Base-by-base conservation (phyloP, 2,113 vertebrate species). In the Eidolon helvum region DNA sequence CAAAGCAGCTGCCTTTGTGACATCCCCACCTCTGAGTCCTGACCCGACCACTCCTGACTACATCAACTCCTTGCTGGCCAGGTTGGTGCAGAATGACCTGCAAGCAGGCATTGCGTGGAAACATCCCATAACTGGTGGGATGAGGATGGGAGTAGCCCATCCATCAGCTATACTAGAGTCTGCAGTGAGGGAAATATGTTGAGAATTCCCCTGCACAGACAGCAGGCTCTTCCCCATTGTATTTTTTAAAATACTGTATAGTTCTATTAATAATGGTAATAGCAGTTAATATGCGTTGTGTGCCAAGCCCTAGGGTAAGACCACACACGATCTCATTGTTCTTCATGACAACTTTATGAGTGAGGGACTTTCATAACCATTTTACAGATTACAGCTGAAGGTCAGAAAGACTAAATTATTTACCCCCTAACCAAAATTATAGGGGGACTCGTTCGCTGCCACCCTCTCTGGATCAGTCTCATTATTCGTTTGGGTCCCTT, bases 11-110 rank as follows among this genome's bases (percentile, higher is more conserved):
- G 99, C 99, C 0, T 99, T 99, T 98, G 99, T 99, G 96, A 99
- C 99, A 6, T 99, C 99, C 9, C 99, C 99, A 0, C 99, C 99
- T 16, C 99, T 99, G 87, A 99, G 99, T 97, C 99, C 99, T 7
- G 99, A 99, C 95, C 99, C 99, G 18, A 99, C 99, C 69, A 99
- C 99, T 63, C 99, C 99, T 48, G 99, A 99, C 98, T 99, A 99
- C 93, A 99, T 99, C 95, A 99, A 99, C 98, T 99, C 99, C 38
- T 98, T 99, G 95, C 98, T 99, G 98, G 99, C 99, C 98, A 99
- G 99, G 99, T 99, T 94, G 91, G 98, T 96, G 21, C 8, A 9
- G 40, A 57, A 28, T 65, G 83, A 9, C 33, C 28, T 40, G 78
- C 10, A 53, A 53, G 26, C 2, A 24, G 40, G 15, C 2, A 0